Percentiles rank a stretch among this genome's conserved stretches.
These are phyloP conservation scores for Propsilocerus akamusi DNA, from an alignment of 1,140 invertebrate genomes.

Conservation along the genomic window DNA sequence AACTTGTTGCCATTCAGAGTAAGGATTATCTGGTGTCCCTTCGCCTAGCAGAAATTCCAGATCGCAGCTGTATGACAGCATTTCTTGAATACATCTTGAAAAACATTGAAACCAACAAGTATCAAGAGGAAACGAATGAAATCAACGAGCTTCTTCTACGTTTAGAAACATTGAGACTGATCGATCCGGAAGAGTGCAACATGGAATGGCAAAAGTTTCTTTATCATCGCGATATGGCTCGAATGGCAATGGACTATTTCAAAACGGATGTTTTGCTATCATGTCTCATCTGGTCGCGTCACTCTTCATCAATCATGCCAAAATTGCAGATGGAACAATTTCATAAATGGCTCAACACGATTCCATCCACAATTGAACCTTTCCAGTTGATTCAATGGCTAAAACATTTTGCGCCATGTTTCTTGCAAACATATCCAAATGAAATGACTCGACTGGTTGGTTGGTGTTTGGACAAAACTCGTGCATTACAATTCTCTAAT, in stretches of 20 bases:
- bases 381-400: slow-evolving; percentile 21
- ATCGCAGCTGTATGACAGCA: slow-evolving; percentile 13
- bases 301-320: slow-evolving; percentile 15
- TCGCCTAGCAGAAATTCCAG: slow-evolving; percentile 19
- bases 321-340: slow-evolving; percentile 14
- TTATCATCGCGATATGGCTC: slow-evolving; percentile 17
- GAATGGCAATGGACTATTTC: slow-evolving; percentile 15
- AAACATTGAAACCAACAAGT: slow-evolving; percentile 1
- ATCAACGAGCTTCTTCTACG: slow-evolving; percentile 20
- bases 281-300: slow-evolving; percentile 20
- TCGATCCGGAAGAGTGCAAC: slow-evolving; percentile 21
- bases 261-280: slow-evolving; percentile 17
- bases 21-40: slow-evolving; percentile 17
- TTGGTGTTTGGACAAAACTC: slow-evolving; percentile 20
- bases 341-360: slow-evolving; percentile 13
- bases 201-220: slow-evolving; percentile 22
- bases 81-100: slow-evolving; percentile 10
- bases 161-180: slow-evolving; percentile 19
- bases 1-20: slow-evolving; percentile 14
- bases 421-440: slow-evolving; percentile 18
- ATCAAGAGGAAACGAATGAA: slow-evolving; percentile 15
- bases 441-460: slow-evolving; percentile 19
- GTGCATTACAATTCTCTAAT: slow-evolving; percentile 16
- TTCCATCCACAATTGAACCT: slow-evolving; percentile 16
- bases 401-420: slow-evolving; percentile 17